Base-by-base conservation (phyloP, 2,888 invertebrate genomes). In the Drosophila melanosoma region DNA sequence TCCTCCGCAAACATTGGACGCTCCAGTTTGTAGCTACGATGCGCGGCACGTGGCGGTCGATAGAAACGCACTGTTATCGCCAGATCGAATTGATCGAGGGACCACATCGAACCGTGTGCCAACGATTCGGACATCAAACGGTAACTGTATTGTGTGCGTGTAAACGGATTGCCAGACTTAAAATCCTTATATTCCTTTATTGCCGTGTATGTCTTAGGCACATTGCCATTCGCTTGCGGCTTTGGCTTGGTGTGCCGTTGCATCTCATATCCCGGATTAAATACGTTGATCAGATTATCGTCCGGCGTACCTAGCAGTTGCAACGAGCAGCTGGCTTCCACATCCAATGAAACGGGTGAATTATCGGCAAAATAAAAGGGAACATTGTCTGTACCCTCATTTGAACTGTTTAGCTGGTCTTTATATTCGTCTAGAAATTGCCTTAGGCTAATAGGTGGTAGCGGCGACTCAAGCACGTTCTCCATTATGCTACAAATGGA, bases 1-100 rank as follows among this genome's bases (percentile, higher is more conserved):
- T 95, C 95, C 79, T 95, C 95, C 40, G 93, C 92, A 67, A 94
- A 94, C 58, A 93, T 93, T 15, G 94, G 93, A n/a, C 75, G 83
- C 32, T 89, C 87, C 15, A 89, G 66, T 20, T 82, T 83, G 3
- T 79, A 85, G 15, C 89, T 83, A 8, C 85, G 74, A 40, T 89
- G 88, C 1, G 81, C 68, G 38, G 94, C 94, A 5, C 87, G 75
- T 49, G 94, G 94, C 3, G 95, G 94, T 33, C 93, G 87, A 79
- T 95, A 95, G n/a, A 94, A 82, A 35, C 94, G 93, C 23, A 95
- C 81, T 8, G 89, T 93, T 17, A 95, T 76, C 26, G 94, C 77
- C 6, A 94, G 80, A 60, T 95, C 82, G 38, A 79, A 76, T 11
- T 67, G 51, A 0, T 48, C 42, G 0, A 52, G 8, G 1, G 45